phyloP scores from a whole-genome alignment of 1,140 invertebrate species.

The Maconellicoccus hirsutus region DNA sequence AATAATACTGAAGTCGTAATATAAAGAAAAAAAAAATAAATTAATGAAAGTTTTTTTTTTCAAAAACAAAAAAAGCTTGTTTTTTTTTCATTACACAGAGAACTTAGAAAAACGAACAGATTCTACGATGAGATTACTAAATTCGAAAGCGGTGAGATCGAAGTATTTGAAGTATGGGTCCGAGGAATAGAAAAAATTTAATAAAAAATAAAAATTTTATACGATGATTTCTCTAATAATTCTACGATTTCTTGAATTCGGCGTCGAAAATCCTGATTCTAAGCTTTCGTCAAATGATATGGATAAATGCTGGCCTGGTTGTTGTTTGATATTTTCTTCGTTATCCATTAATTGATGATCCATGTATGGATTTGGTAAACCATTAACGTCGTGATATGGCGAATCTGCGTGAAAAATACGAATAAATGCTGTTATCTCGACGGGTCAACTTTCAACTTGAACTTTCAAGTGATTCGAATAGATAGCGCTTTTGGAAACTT shows the following conservation, averaged over 20 bases:
- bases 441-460: not conserved
- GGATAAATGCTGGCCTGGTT: slow-evolving; percentile 69
- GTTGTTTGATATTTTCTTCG: slow-evolving; percentile 42
- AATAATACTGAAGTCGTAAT: not conserved
- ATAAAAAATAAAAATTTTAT: slow-evolving; percentile 35
- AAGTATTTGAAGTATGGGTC: slow-evolving; percentile 19
- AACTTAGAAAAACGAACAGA: slow-evolving; percentile 3
- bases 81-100: not conserved
- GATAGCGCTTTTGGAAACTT: not conserved
- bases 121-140: slow-evolving; percentile 23
- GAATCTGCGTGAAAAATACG: slow-evolving; percentile 51
- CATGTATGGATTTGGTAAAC: slow-evolving; percentile 73
- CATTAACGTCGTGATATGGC: slow-evolving; percentile 83
- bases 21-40: not conserved
- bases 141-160: slow-evolving; percentile 24
- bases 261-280: slow-evolving; percentile 84
- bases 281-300: slow-evolving; percentile 82
- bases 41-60: slow-evolving; percentile 17
- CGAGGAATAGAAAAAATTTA: slow-evolving; percentile 19
- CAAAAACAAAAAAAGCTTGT: not conserved
- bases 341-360: slow-evolving; percentile 57
- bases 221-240: slow-evolving; percentile 92
- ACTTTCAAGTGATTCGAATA: not conserved
- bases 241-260: slow-evolving; percentile 73
- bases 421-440: not conserved